Conservation (phyloP, 1,140 invertebrate genomes). For the Cotesia typhae region DNA sequence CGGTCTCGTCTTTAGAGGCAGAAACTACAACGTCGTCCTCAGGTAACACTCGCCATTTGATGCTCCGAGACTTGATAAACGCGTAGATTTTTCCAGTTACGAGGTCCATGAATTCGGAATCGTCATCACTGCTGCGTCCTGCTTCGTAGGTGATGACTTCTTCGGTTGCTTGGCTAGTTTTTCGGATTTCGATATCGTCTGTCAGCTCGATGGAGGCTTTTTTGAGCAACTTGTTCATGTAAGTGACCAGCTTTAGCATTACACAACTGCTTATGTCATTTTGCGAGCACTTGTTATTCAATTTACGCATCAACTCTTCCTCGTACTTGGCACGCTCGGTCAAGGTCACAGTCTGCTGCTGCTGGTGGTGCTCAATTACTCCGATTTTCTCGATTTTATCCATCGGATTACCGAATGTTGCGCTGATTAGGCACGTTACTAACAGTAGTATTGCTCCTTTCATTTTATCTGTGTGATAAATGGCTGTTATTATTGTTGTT, state of each 20-base stretch:
- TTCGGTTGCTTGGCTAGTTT: slow-evolving; percentile 69
- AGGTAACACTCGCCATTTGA: slow-evolving; percentile 70
- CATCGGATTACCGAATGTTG: slow-evolving; percentile 54
- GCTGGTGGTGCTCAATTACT: slow-evolving; percentile 45
- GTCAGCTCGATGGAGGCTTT: slow-evolving; percentile 78
- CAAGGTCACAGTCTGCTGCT: slow-evolving; percentile 56
- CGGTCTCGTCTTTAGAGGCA: slow-evolving; percentile 73
- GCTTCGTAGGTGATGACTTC: slow-evolving; percentile 58
- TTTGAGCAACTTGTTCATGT: slow-evolving; percentile 82
- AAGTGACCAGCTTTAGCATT: slow-evolving; percentile 80
- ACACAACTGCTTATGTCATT: slow-evolving; percentile 80
- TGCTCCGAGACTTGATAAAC: slow-evolving; percentile 75
- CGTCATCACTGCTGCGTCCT: slow-evolving; percentile 66
- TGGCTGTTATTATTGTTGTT: too few species aligned
- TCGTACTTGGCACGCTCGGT: slow-evolving; percentile 67
- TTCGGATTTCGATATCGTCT: slow-evolving; percentile 79
- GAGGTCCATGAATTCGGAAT: slow-evolving; percentile 75
- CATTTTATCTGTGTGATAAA: slow-evolving; percentile 46
- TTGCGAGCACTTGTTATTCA: slow-evolving; percentile 79
- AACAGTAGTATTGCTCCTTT: slow-evolving; percentile 49
- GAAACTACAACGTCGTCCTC: slow-evolving; percentile 80
- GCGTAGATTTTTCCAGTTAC: slow-evolving; percentile 77
- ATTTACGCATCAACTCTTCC: slow-evolving; percentile 75
- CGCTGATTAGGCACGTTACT: slow-evolving; percentile 45
- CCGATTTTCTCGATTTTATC: slow-evolving; percentile 62